These are phyloP conservation scores for Marronus borbonicus DNA, from an alignment of 2,888 invertebrate species.

Conservation along the genomic window DNA sequence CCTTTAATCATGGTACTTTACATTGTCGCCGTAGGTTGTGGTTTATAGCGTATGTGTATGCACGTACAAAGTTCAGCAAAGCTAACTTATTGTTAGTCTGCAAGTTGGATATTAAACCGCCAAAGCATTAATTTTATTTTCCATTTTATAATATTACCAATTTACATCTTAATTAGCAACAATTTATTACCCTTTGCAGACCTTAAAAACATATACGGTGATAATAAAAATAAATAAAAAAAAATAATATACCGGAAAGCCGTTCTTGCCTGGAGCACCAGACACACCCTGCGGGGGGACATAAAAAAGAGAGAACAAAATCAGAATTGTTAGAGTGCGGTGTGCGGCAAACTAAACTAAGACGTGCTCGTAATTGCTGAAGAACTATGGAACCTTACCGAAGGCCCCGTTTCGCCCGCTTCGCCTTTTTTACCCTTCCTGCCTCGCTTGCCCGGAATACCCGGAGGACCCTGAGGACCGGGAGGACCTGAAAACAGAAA, in stretches of 20 bases:
- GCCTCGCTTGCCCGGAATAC: slow-evolving; percentile 89
- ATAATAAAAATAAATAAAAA: slow-evolving; percentile 67
- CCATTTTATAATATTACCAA: no score
- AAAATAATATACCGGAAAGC: slow-evolving; percentile 87
- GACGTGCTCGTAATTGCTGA: slow-evolving; percentile 54
- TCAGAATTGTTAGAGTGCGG: slow-evolving; percentile 55
- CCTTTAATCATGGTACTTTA: no score
- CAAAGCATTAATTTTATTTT: no score
- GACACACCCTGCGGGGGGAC: slow-evolving; percentile 78
- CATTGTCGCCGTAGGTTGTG: no score
- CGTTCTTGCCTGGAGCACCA: slow-evolving; percentile 89
- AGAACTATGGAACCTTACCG: slow-evolving; percentile 76
- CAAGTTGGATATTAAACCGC: no score
- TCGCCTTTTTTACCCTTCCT: slow-evolving; percentile 93
- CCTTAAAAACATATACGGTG: slow-evolving; percentile 42
- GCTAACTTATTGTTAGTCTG: no score
- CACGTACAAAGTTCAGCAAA: no score
- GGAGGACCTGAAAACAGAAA: slow-evolving; percentile 68
- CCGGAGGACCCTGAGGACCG: slow-evolving; percentile 83
- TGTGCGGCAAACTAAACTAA: slow-evolving; percentile 51
- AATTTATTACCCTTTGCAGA: slow-evolving; percentile 34
- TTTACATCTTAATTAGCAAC: neutral
- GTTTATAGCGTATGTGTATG: no score
- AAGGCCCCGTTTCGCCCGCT: slow-evolving; percentile 83
- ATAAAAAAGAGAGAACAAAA: slow-evolving; percentile 64